A percentile compares a stretch with the other conserved stretches of the same genome.
phyloP scores from a whole-genome alignment of 2,113 vertebrate genomes.

The Romanogobio albipinnatus region DNA sequence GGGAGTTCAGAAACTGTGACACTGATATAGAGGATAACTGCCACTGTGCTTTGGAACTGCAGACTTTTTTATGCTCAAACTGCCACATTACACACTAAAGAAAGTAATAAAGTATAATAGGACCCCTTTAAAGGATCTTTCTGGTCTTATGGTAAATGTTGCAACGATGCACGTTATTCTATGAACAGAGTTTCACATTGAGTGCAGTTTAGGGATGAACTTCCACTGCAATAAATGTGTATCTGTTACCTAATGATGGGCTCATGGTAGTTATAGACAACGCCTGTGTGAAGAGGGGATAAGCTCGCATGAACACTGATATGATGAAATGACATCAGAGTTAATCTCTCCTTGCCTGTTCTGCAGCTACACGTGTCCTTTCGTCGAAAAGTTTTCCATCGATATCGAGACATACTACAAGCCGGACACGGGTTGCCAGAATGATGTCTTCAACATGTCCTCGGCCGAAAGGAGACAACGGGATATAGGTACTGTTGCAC shows the following conservation, averaged over 20 bases:
- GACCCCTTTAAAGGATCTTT: neutral
- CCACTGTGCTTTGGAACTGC: too few species aligned
- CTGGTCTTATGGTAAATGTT: neutral
- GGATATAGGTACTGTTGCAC: slow-evolving; percentile 79
- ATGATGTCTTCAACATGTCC: slow-evolving; percentile 92
- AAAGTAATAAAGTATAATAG: too few species aligned
- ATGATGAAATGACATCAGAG: neutral
- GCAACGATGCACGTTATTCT: neutral
- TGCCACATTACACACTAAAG: too few species aligned
- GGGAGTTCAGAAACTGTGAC: too few species aligned
- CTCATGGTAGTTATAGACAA: neutral
- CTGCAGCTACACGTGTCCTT: slow-evolving; percentile 94
- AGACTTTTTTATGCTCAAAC: too few species aligned
- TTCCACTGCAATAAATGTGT: neutral
- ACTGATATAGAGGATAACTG: too few species aligned
- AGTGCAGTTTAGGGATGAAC: neutral
- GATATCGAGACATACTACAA: slow-evolving; percentile 99
- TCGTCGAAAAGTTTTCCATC: slow-evolving; percentile 99
- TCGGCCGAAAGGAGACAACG: slow-evolving; percentile 88
- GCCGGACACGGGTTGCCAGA: slow-evolving; percentile 87
- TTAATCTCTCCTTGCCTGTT: slow-evolving; percentile 24
- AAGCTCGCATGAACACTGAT: neutral
- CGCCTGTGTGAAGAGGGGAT: neutral
- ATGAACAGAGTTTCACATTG: neutral
- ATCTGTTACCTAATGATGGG: neutral